A percentile compares a stretch with the other conserved stretches of the same genome.
phyloP scores from a whole-genome alignment of 2,797 vertebrate genomes.

The Eremophila alpestris region DNA sequence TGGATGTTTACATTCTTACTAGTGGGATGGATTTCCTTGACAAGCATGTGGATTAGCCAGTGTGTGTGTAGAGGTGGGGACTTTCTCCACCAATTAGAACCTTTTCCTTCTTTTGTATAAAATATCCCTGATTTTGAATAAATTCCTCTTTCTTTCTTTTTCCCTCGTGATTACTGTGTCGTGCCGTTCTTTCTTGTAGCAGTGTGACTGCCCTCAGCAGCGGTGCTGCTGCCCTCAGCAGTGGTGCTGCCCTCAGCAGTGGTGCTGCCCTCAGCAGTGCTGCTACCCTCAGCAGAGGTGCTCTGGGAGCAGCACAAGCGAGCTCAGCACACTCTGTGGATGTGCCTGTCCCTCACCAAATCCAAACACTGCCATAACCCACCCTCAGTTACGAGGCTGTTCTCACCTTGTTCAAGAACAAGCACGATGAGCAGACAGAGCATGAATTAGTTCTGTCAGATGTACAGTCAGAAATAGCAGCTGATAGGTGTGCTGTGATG shows the following conservation, averaged over 20 bases:
- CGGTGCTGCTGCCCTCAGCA: not conserved
- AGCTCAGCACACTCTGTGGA: accelerated
- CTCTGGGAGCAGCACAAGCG: accelerated
- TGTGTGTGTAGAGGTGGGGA: no score
- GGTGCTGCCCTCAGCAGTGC: not conserved
- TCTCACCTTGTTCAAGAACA: not conserved
- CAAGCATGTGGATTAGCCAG: no score
- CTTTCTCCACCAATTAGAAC: no score
- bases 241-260: not conserved
- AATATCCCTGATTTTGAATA: no score
- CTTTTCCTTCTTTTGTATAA: no score
- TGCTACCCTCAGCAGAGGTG: not conserved
- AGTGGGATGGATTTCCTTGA: no score
- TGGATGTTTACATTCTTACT: no score
- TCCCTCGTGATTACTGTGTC: no score
- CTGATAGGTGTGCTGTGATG: not conserved
- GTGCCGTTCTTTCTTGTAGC: no score
- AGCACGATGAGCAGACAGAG: not conserved
- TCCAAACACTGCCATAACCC: not conserved
- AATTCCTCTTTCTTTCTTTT: no score
- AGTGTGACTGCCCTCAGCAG: not conserved
- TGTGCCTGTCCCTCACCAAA: not conserved
- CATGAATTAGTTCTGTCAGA: not conserved
- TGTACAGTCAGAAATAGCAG: not conserved
- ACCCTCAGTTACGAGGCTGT: not conserved